Evolutionary conservation across 2,113 vertebrate species (phyloP), one percentile per base, ranked within the genome.

Genomic region (Mobula birostris): DNA sequence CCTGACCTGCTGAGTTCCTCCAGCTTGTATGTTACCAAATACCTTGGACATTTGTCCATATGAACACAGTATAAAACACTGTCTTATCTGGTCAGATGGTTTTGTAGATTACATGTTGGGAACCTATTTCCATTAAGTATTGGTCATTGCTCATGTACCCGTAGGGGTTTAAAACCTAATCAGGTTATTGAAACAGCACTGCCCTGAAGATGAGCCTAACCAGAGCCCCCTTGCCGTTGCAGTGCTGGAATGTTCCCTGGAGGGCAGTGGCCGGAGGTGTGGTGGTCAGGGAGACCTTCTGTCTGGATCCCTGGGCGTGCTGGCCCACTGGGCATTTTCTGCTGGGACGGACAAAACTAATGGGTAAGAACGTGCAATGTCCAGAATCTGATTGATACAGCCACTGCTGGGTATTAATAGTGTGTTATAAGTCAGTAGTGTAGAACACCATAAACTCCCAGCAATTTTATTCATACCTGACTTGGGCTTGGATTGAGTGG

Each of bases 211-310:
- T 74, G 27, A 29, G 48, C 12, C 36, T 93, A 15, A 76, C 40
- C 5, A 40, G 24, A 2, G 14, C 12, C 21, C 36, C 94, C 72
- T 36, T 58, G 95, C 95, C 36, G 70, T 14, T 79, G 36, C 94
- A 99, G 99, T 99, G 66, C 96, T 99, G 0, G 96, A 96, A 0
- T 99, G 99, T 95, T 97, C 95, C 74, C 96, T 96, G 0, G 97
- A 98, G 95, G 99, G 99, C 95, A 99, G 99, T 94, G 96, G 97
- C 94, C 98, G 99, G 94, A 96, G 99, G 94, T 99, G 99, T 58
- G 99, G 98, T 0, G 99, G 99, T 68, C 99, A 99, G 95, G 99
- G 99, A 0, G 99, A 99, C 94, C 98, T 99, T 78, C 97, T 99
- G 0, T 98, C 98, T 0, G 99, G 99, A 48, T 97, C 98, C 79